A percentile compares a stretch with the other conserved stretches of the same genome.
phyloP scores from a whole-genome alignment of 1,140 invertebrate species.

The Macrotrachela quadricornifera region DNA sequence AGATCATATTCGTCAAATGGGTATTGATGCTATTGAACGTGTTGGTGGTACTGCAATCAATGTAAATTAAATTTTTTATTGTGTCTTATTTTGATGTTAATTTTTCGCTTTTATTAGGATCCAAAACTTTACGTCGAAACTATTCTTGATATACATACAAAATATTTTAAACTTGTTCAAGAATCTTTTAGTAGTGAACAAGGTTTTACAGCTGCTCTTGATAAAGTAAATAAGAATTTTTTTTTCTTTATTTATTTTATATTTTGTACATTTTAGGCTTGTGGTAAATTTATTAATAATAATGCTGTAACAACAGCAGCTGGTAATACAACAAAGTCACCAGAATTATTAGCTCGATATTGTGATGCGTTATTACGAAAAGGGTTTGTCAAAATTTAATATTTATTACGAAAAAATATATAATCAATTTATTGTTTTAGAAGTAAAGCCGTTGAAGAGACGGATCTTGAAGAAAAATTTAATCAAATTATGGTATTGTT shows the following conservation, averaged over 20 bases:
- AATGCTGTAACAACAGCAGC: slow-evolving; percentile 76
- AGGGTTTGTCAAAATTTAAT: slow-evolving; percentile 30
- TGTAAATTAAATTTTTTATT: slow-evolving; percentile 14
- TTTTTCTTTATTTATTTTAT: too few species aligned
- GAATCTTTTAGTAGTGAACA: slow-evolving; percentile 86
- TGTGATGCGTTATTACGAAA: slow-evolving; percentile 92
- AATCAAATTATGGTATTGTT: slow-evolving; percentile 58
- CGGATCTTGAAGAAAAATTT: slow-evolving; percentile 89
- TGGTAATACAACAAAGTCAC: slow-evolving; percentile 74
- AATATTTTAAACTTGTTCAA: slow-evolving; percentile 77
- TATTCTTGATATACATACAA: slow-evolving; percentile 89
- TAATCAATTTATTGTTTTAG: slow-evolving; percentile 11
- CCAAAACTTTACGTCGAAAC: slow-evolving; percentile 91
- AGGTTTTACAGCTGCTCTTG: slow-evolving; percentile 81
- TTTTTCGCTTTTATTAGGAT: slow-evolving; percentile 41
- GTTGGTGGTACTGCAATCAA: slow-evolving; percentile 31
- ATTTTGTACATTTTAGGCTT: slow-evolving; percentile 40
- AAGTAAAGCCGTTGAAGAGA: slow-evolving; percentile 56
- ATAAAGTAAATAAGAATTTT: slow-evolving; percentile 38
- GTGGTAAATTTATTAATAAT: slow-evolving; percentile 85
- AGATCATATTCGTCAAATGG: slow-evolving; percentile 75
- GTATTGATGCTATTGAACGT: slow-evolving; percentile 70
- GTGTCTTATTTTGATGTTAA: neutral
- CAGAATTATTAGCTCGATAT: slow-evolving; percentile 85
- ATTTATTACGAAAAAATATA: neutral